Conservation (phyloP, 1,140 invertebrate species). For the Nixonia krombeini region DNA sequence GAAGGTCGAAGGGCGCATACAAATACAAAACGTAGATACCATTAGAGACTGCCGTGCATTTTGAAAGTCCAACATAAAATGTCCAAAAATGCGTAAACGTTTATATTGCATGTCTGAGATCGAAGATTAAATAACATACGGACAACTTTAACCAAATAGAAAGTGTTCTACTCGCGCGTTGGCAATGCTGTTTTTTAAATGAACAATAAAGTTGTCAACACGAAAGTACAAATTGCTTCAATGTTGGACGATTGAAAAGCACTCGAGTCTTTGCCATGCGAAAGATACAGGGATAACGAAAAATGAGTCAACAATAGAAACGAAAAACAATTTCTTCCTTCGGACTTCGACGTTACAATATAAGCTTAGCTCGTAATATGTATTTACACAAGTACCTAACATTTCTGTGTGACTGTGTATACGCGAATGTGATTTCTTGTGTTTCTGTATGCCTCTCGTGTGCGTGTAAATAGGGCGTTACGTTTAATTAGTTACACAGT, state of each 20-base stretch:
- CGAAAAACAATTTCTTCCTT: constrained; percentile 16
- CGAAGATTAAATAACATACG: no score
- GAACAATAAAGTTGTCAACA: background rate
- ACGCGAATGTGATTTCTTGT: background rate
- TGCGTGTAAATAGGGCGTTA: background rate
- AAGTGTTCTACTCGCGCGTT: no score
- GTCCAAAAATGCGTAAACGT: no score
- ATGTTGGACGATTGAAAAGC: background rate
- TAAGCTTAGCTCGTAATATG: constrained; percentile 19
- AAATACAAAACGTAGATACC: no score
- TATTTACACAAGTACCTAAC: constrained; percentile 42
- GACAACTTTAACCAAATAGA: no score
- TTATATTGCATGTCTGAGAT: no score
- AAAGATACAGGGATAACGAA: constrained; percentile 30
- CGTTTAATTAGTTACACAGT: constrained; percentile 38
- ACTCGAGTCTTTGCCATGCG: background rate
- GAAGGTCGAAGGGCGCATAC: no score
- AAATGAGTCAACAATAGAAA: constrained; percentile 20
- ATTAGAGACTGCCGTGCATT: no score
- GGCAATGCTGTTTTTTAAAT: no score
- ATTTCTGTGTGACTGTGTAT: constrained; percentile 16
- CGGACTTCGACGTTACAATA: constrained; percentile 19
- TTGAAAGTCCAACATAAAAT: no score
- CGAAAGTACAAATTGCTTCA: background rate
- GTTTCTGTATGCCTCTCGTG: constrained; percentile 1